Evolutionary conservation across 2,797 vertebrate species (phyloP).

Genomic region (Alosa sapidissima): DNA sequence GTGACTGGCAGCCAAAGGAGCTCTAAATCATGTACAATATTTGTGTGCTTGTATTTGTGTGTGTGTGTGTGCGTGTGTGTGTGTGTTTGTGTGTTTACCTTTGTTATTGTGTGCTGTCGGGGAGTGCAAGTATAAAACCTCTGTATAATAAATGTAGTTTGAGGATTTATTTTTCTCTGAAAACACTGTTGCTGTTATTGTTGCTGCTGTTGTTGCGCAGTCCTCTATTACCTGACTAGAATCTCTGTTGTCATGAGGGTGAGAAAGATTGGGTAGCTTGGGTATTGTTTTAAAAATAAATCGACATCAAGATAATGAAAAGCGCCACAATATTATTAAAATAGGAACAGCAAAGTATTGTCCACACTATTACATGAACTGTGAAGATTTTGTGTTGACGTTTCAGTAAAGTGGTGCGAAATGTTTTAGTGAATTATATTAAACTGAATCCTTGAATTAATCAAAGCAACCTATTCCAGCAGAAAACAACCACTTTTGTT

Average conservation of each 20-base stretch:
- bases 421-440: background rate
- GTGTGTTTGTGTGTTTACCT: background rate
- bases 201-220: background rate
- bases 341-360: background rate
- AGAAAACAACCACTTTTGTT: background rate
- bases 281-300: background rate
- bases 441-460: background rate
- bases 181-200: background rate
- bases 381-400: background rate
- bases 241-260: background rate
- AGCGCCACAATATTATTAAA: background rate
- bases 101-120: background rate
- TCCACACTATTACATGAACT: background rate
- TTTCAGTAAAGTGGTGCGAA: background rate
- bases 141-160: background rate
- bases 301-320: background rate
- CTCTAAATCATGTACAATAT: slow-evolving; percentile 54
- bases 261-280: background rate
- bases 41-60: slow-evolving; percentile 6
- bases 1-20: slow-evolving; percentile 59
- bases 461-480: background rate
- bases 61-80: background rate
- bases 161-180: background rate
- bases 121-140: background rate
- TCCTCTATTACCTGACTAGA: background rate